Base-by-base conservation (phyloP, 2,888 invertebrate genomes). In the Osedax fenrisi region DNA sequence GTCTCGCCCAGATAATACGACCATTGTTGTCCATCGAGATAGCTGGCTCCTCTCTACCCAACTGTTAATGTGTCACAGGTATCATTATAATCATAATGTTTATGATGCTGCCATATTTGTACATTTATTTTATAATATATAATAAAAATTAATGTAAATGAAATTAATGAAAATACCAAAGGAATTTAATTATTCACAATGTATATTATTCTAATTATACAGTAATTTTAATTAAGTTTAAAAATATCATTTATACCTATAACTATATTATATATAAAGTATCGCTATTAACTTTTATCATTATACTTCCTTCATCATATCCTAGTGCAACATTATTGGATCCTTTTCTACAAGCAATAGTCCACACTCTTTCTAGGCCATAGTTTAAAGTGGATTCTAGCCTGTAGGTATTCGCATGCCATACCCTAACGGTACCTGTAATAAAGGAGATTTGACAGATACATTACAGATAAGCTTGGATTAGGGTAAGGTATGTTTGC, bases 1-100 rank as follows among this genome's bases (percentile, higher is more conserved):
- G 98, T 81, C 91, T 91, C 0, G 98, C 98, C 95, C 96, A 98
- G 75, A 99, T 91, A 76, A 98, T 96, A 87, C 99, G 99, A 26
- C 98, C 98, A 81, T 91, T 90, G 0, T 91, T 91, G 85, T 98
- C 98, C 98, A 98, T 99, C 0, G 96, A 95, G 82, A 96, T 94
- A 0, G 97, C 97, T 0, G 98, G 98, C 83, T 98, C 97, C 84
- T 99, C 98, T 61, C 97, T 88, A 0, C 98, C 98, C n/a, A 92
- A 83, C 85, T 87, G 72, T n/a, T n/a, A n/a, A 76, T 73, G 67
- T 25, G 26, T 74, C 13, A 41, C 25, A 23, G n/a, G n/a, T n/a
- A n/a, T n/a, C n/a, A n/a, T n/a, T n/a, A n/a, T n/a, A n/a, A n/a
- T n/a, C n/a, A n/a, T n/a, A n/a, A n/a, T n/a, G n/a, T n/a, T n/a